Evolutionary conservation across 35 echinoderm and acorn worm genomes (phyloP).

Genomic region (Heliocidaris tuberculata): DNA sequence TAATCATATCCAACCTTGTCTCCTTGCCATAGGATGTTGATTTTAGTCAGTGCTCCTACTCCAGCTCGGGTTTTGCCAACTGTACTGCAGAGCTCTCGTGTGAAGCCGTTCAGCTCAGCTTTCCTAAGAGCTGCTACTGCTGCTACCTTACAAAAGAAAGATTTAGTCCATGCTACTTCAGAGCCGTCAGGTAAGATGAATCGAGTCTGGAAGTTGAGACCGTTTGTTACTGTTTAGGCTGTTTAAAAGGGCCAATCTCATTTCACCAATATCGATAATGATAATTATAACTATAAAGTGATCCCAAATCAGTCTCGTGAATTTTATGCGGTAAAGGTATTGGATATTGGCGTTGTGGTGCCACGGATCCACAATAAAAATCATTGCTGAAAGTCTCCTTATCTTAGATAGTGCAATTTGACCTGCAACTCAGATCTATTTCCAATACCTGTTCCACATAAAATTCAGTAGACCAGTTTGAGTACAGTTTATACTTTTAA

Average conservation of each 20-base stretch:
- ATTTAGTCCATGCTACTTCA: conserved; percentile 49
- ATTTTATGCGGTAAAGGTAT: not conserved
- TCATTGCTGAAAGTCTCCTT: no score
- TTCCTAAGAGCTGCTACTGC: conserved; percentile 57
- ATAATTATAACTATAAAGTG: not conserved
- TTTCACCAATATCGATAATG: not conserved
- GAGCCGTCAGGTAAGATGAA: conserved; percentile 47
- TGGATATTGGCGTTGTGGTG: not conserved
- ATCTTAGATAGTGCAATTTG: no score
- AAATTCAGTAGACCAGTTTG: no score
- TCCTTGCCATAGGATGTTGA: conserved; percentile 29
- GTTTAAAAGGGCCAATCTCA: not conserved
- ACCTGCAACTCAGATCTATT: no score
- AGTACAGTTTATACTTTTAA: no score
- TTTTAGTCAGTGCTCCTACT: conserved; percentile 56
- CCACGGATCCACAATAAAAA: no score
- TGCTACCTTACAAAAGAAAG: conserved; percentile 60
- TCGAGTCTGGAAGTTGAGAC: not conserved
- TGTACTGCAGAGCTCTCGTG: conserved; percentile 35
- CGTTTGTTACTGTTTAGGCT: not conserved
- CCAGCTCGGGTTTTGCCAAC: conserved; percentile 42
- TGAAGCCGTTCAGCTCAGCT: conserved; percentile 38
- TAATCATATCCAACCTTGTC: not conserved
- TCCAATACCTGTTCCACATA: no score
- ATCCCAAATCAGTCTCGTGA: not conserved